Percentiles rank a stretch among this genome's conserved stretches.
These are phyloP conservation scores for Ovis aries DNA, from an alignment of 2,113 vertebrate species.

Conservation along the genomic window ARS-UI_Ramb_v3.0 NC_056057.1:104027501-104028000, in stretches of 20 bases:
- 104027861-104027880: not conserved
- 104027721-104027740: not conserved
- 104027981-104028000: not conserved
- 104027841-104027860: not conserved
- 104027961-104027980: not conserved
- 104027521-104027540: not conserved
- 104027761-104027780: too few relatives aligned
- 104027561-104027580: not conserved
- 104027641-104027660: not conserved
- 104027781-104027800: fast-evolving
- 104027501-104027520: not conserved
- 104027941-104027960: not conserved
- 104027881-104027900: not conserved
- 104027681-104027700: not conserved
- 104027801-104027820: not conserved
- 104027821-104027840: not conserved
- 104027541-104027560: not conserved
- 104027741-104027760: not conserved
- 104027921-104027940: not conserved
- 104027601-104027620: not conserved
- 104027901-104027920: not conserved
- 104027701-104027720: not conserved
- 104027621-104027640: not conserved
- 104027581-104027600: not conserved
- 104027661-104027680: not conserved